phyloP scores from a whole-genome alignment of 1,140 invertebrate species.

The Zaprionus lachaisei region DNA sequence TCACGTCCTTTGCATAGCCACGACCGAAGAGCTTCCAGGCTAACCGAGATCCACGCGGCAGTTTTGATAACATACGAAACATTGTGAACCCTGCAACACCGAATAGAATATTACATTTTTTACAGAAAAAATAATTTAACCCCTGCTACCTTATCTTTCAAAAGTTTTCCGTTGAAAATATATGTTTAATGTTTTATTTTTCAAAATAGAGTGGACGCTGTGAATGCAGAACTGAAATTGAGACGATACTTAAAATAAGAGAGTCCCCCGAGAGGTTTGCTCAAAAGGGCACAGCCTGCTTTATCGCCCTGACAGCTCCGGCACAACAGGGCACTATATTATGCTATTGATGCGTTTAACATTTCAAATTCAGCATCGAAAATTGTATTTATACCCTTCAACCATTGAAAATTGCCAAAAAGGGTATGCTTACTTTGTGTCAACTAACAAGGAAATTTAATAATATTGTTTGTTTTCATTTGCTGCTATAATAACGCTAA shows the following conservation, averaged over 20 bases:
- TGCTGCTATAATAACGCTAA: too few relatives aligned
- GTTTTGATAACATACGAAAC: slow-evolving; percentile 47
- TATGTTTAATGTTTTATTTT: slow-evolving; percentile 9
- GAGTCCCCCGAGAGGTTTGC: background rate
- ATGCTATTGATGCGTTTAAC: too few relatives aligned
- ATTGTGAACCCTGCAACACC: slow-evolving; percentile 15
- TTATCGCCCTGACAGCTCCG: background rate
- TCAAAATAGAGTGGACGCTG: slow-evolving; percentile 31
- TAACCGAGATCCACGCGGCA: slow-evolving; percentile 18
- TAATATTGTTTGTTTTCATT: too few relatives aligned
- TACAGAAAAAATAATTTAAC: background rate
- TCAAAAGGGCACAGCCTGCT: slow-evolving; percentile 26
- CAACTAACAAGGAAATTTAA: too few relatives aligned
- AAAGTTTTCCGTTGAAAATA: slow-evolving; percentile 6
- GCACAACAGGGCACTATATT: too few relatives aligned
- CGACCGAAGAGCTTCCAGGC: slow-evolving; percentile 31
- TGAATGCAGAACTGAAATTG: slow-evolving; percentile 30
- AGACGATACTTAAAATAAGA: slow-evolving; percentile 2
- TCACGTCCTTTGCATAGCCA: slow-evolving; percentile 94
- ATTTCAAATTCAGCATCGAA: too few relatives aligned
- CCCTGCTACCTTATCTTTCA: background rate
- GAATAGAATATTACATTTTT: background rate
- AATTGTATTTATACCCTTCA: too few relatives aligned
- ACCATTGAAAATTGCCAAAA: too few relatives aligned
- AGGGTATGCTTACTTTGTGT: too few relatives aligned